Evolutionary conservation across 2,113 vertebrate species (phyloP), one percentile per base, ranked within the genome.

Genomic region (Chloroceryle aenea): DNA sequence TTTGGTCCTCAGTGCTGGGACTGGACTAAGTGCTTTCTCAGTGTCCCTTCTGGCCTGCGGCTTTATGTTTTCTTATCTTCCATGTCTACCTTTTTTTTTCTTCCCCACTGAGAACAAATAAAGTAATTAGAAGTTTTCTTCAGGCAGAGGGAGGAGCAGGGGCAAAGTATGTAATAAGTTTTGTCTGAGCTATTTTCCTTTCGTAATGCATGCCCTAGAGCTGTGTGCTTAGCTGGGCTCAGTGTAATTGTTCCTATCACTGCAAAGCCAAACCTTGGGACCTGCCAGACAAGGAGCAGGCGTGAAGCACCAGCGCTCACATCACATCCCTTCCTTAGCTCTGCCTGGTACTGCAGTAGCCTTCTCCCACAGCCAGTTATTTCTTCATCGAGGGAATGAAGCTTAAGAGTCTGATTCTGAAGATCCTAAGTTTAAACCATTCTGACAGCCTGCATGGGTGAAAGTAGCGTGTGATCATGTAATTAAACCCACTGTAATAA

Each of bases 61-160:
- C 76, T 56, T 83, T n/a, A 53, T 30, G 4, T 69, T 13, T 64
- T 58, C 82, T 93, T 68, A 30, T 34, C 89, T 90, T 84, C 85
- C n/a, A 76, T 67, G 47, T 61, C 78, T 61, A 21, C 63, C 58
- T n/a, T 29, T 59, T 32, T 7, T 3, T 58, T 34, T 7, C 10
- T 3, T 1, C 12, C 8, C 23, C 25, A 1, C 26, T 74, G 73
- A 93, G 89, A 93, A 85, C 89, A 93, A 96, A 90, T 96, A 5
- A 95, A 92, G 83, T 93, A 88, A 95, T 95, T 95, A 95, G 94
- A 95, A 87, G 84, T 85, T 95, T 90, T 95, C 96, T 95, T 55
- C 91, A 81, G 94, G 94, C 93, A 78, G 73, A 86, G 82, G 94
- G 92, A 90, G 91, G 95, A 95, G 96, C 83, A 84, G 96, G 74